Conservation (phyloP, 2,888 invertebrate genomes). For the Leucozona laternaria region DNA sequence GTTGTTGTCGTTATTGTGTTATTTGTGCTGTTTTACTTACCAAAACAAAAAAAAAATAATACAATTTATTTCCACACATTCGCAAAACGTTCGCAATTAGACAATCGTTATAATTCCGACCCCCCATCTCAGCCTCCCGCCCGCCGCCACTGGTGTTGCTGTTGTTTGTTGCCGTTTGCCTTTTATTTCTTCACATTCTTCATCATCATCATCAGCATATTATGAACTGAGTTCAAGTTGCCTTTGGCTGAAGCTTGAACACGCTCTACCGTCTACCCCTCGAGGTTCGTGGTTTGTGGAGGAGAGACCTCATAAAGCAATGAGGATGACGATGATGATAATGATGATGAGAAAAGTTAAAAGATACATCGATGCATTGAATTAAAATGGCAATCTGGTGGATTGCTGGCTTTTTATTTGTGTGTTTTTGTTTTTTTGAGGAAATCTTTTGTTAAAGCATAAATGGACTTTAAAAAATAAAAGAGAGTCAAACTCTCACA, state of each 20-base stretch:
- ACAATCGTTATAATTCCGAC: constrained; percentile 73
- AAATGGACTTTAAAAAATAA: constrained; percentile 40
- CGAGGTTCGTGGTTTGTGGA: neutral
- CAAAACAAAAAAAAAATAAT: constrained; percentile 42
- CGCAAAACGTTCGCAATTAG: constrained; percentile 75
- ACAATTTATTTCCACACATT: constrained; percentile 73
- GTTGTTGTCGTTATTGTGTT: constrained; percentile 37
- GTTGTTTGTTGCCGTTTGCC: constrained; percentile 33
- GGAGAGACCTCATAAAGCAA: constrained; percentile 31
- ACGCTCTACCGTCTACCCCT: constrained; percentile 4
- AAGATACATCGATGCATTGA: constrained; percentile 74
- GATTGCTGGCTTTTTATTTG: constrained; percentile 45
- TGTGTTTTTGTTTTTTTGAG: constrained; percentile 59
- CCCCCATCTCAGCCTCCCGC: constrained; percentile 13
- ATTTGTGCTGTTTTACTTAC: constrained; percentile 49
- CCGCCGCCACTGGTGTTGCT: constrained; percentile 16
- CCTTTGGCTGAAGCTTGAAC: constrained; percentile 18
- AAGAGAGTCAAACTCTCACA: constrained; percentile 25
- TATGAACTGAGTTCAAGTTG: constrained; percentile 26
- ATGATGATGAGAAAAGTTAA: constrained; percentile 65
- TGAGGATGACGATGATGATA: constrained; percentile 32
- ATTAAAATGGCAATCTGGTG: constrained; percentile 74
- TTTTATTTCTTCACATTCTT: constrained; percentile 62
- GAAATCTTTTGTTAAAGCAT: constrained; percentile 73
- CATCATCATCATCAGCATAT: constrained; percentile 44